Conservation (phyloP, 2,113 vertebrate genomes). For the Phaetusa simplex region DNA sequence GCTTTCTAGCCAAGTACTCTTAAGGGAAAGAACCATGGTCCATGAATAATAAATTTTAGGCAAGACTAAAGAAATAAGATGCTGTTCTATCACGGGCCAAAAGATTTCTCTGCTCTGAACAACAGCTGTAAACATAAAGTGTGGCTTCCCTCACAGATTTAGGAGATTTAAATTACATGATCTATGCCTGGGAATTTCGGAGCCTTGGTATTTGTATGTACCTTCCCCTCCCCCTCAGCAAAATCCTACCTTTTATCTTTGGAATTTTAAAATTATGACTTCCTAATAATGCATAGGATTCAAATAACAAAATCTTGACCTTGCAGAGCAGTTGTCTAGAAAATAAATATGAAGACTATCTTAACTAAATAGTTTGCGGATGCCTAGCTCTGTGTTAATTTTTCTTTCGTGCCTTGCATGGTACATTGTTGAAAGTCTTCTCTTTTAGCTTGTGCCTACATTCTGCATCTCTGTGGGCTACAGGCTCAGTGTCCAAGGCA, state of each 20-base stretch:
- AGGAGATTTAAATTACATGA: conserved; percentile 35
- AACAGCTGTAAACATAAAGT: conserved; percentile 51
- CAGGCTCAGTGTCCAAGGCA: background rate
- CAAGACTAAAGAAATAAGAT: conserved; percentile 49
- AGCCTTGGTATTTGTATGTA: background rate
- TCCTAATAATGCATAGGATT: background rate
- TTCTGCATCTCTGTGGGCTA: background rate
- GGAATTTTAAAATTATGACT: conserved; percentile 18
- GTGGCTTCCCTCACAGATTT: background rate
- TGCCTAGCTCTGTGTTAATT: background rate
- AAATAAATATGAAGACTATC: background rate
- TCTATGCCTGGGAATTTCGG: conserved; percentile 43
- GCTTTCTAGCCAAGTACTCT: conserved; percentile 27
- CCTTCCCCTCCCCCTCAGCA: background rate
- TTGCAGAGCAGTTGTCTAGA: background rate
- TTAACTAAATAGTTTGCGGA: background rate
- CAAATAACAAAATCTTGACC: background rate
- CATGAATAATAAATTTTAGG: conserved; percentile 65
- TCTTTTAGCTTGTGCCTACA: background rate
- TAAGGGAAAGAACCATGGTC: conserved; percentile 7
- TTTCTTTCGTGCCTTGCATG: background rate
- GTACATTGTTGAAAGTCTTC: background rate
- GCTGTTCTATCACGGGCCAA: background rate
- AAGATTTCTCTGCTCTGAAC: conserved; percentile 13
- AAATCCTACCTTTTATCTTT: conserved; percentile 25